Evolutionary conservation across 2,888 invertebrate species (phyloP), one percentile per base, ranked within the genome.

Genomic region (Scaptomyza caliginosa): DNA sequence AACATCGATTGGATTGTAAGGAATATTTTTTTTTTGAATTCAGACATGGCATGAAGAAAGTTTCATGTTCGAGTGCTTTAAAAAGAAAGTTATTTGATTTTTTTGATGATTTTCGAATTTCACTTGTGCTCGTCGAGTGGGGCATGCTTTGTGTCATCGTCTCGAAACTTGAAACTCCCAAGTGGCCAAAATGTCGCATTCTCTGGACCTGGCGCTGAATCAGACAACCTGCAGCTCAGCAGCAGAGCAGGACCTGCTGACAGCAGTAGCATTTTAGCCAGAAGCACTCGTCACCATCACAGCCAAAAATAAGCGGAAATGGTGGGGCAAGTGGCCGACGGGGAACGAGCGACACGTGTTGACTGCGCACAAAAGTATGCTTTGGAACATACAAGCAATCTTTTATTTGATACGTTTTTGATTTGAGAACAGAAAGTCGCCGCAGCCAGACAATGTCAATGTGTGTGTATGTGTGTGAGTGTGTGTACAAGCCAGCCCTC

Each of bases 331-430:
- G 1, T 4, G 42, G 2, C 11, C 19, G 2, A 6, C 8, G 8
- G 46, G 54, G 68, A n/a, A n/a, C n/a, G n/a, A n/a, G n/a, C n/a
- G n/a, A n/a, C 77, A 81, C 86, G 84, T 81, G 81, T 83, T 79
- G 79, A 79, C 79, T 80, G 75, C 67, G 56, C 78, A 60, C 59
- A 75, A 64, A 73, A 73, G 77, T 73, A 76, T 76, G 77, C 74
- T 67, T 54, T 23, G 57, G 28, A 32, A 51, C 74, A 74, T 51
- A 42, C 38, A 50, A 66, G 57, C 64, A 68, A 84, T 84, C 71
- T 84, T 81, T 81, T 86, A 84, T 81, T 84, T 81, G 81, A 81
- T 81, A 84, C 72, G 87, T 72, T 81, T 81, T 81, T 81, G 86
- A 81, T 86, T 86, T 77, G 84, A 62, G 67, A 60, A 60, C 54